phyloP scores from a whole-genome alignment of 1,140 invertebrate species.

The Thaumetopoea pityocampa region DNA sequence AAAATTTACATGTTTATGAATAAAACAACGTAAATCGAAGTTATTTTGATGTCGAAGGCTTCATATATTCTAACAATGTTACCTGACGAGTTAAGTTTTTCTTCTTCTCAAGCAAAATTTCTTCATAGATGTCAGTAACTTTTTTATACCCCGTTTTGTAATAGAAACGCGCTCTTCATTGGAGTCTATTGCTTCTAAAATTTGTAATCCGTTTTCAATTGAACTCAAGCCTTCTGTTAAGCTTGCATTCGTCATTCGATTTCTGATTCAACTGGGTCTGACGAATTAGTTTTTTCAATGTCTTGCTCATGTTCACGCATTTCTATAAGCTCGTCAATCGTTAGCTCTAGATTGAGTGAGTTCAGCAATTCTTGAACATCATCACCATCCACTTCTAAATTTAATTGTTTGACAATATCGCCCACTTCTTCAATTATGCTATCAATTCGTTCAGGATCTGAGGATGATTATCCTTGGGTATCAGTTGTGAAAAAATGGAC shows the following conservation, averaged over 20 bases:
- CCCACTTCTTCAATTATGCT: background rate
- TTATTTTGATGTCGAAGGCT: too few species aligned
- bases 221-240: background rate
- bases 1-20: too few species aligned
- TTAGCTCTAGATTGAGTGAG: slow-evolving; percentile 5
- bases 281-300: background rate
- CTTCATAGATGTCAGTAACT: background rate
- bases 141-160: background rate
- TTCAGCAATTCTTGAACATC: slow-evolving; percentile 2
- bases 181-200: background rate
- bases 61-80: too few species aligned
- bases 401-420: background rate
- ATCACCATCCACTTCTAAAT: background rate
- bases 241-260: slow-evolving; percentile 1
- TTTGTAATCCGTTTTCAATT: background rate
- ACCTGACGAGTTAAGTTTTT: too few species aligned
- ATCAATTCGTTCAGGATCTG: background rate
- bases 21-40: too few species aligned
- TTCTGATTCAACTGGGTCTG: slow-evolving; percentile 1
- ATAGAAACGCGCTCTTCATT: background rate
- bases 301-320: slow-evolving; percentile 1
- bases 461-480: too few species aligned
- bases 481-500: slow-evolving; percentile 6
- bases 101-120: too few species aligned
- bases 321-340: slow-evolving; percentile 5